These are phyloP conservation scores for Gymnocypris eckloni DNA, from an alignment of 2,797 vertebrate genomes.

Conservation along the genomic window DNA sequence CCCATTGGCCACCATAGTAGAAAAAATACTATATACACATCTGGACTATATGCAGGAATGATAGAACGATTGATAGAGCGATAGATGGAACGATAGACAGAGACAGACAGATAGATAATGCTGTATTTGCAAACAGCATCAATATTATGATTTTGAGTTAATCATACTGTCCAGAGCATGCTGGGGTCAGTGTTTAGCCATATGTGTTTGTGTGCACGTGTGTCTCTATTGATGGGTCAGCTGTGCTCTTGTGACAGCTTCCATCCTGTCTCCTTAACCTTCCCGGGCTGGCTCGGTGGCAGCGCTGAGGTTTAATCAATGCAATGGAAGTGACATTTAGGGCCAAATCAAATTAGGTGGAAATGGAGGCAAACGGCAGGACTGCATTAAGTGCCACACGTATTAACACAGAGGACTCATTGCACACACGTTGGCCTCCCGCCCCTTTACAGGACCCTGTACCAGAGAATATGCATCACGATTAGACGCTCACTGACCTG, in stretches of 20 bases:
- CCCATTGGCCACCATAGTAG: neutral
- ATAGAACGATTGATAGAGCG: no score
- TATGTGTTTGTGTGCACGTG: slow-evolving; percentile 43
- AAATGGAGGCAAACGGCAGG: slow-evolving; percentile 89
- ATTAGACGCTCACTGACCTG: slow-evolving; percentile 19
- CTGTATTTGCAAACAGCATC: neutral
- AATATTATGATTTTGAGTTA: neutral
- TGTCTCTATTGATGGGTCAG: slow-evolving; percentile 42
- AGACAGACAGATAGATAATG: no score
- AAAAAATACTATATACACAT: neutral
- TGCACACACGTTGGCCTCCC: slow-evolving; percentile 55
- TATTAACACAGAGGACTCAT: slow-evolving; percentile 77
- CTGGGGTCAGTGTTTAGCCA: slow-evolving; percentile 10
- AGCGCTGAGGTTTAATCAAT: slow-evolving; percentile 91
- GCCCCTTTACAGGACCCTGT: slow-evolving; percentile 6
- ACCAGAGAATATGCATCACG: slow-evolving; percentile 1
- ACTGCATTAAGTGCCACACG: slow-evolving; percentile 82
- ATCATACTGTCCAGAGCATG: neutral
- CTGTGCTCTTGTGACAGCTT: slow-evolving; percentile 33
- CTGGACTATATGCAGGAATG: neutral
- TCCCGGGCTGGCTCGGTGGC: slow-evolving; percentile 77
- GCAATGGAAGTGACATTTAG: slow-evolving; percentile 91
- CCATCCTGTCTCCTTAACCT: slow-evolving; percentile 79
- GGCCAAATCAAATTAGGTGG: slow-evolving; percentile 97
- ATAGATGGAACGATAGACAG: neutral